A percentile compares a stretch with the other conserved stretches of the same genome.
Evolutionary conservation across 2,797 vertebrate genomes (phyloP).

Genomic region (Choloepus didactylus): DNA sequence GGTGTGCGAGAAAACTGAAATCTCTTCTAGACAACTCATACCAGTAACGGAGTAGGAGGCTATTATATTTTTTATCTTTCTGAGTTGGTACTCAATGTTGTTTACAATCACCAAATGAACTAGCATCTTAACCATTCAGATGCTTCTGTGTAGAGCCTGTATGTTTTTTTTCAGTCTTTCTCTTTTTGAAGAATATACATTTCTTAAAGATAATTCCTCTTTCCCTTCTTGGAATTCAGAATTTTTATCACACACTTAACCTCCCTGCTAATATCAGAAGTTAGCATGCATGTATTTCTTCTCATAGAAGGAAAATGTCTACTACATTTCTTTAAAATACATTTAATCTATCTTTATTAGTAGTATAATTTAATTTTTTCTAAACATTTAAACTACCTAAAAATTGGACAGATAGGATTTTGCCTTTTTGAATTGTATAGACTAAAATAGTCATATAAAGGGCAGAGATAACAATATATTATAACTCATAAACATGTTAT

Average conservation of each 20-base stretch:
- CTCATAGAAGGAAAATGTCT: slow-evolving; percentile 4
- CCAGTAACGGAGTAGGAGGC: not conserved
- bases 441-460: slow-evolving; percentile 51
- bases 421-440: not conserved
- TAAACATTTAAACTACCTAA: slow-evolving; percentile 8
- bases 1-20: slow-evolving; percentile 27
- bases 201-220: slow-evolving; percentile 41
- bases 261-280: not conserved
- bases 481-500: slow-evolving; percentile 21
- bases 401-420: not conserved
- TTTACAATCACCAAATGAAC: slow-evolving; percentile 48
- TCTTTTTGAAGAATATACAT: not conserved
- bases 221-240: slow-evolving; percentile 47
- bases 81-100: not conserved
- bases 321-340: slow-evolving; percentile 19
- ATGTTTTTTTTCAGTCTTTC: not conserved
- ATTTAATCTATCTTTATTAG: not conserved
- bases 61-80: slow-evolving; percentile 42
- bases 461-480: not conserved
- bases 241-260: not conserved
- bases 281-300: not conserved
- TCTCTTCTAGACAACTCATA: slow-evolving; percentile 16
- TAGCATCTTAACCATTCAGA: slow-evolving; percentile 39
- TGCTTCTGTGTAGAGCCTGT: not conserved
- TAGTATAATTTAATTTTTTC: not conserved